Evolutionary conservation across 2,797 vertebrate genomes (phyloP).

Genomic region (Hydrocynus forskahlii): DNA sequence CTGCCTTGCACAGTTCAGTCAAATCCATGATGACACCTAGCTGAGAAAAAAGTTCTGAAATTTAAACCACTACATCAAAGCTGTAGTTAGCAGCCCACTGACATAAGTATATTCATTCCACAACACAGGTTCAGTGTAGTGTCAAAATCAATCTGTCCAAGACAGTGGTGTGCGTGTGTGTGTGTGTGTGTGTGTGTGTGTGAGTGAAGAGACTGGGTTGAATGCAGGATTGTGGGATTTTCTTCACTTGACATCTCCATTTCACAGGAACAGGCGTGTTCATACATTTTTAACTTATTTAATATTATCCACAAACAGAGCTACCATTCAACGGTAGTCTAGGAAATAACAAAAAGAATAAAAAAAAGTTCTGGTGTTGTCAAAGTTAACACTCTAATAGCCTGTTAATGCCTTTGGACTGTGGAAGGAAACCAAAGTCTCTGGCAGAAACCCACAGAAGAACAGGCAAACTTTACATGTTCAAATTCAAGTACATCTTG

Average conservation of each 20-base stretch:
- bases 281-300: background rate
- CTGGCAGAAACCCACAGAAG: no score
- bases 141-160: conserved; percentile 21
- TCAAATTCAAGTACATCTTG: no score
- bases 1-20: conserved; percentile 17
- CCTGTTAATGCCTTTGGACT: no score
- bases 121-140: conserved; percentile 4
- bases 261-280: background rate
- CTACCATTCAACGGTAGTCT: background rate
- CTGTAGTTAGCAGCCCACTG: conserved; percentile 15
- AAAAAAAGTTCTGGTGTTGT: no score
- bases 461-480: no score
- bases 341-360: background rate
- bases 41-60: conserved; percentile 15
- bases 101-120: background rate
- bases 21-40: conserved; percentile 27
- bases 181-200: conserved; percentile 6
- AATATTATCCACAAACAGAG: background rate
- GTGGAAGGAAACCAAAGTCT: no score
- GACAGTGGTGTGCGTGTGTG: background rate
- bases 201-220: background rate
- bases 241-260: background rate
- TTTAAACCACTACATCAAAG: conserved; percentile 34
- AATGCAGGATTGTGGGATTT: background rate
- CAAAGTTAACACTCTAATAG: no score